phyloP scores from a whole-genome alignment of 1,140 invertebrate genomes.

The Batillaria attramentaria region DNA sequence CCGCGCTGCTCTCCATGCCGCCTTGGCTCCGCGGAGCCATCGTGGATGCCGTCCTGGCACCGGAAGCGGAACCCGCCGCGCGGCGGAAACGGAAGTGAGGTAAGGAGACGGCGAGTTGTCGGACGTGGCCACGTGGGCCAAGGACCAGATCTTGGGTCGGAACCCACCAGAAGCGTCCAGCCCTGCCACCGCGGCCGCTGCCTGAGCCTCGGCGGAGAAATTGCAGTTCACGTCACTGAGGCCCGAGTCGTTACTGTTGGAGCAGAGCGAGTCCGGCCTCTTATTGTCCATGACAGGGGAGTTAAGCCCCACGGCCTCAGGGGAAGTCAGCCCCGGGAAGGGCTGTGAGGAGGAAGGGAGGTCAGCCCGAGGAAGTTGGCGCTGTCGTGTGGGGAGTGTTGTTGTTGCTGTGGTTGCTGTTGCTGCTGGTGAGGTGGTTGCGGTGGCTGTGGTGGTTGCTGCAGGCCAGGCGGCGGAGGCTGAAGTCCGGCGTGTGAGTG shows the following conservation, averaged over 20 bases:
- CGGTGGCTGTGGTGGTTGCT: slow-evolving; percentile 3
- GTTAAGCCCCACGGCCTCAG: not conserved
- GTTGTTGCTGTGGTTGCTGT: slow-evolving; percentile 21
- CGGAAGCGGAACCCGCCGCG: not conserved
- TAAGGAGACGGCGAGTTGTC: slow-evolving; percentile 72
- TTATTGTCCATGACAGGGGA: slow-evolving; percentile 42
- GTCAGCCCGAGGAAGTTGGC: slow-evolving; percentile 16
- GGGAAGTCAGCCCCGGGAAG: not conserved
- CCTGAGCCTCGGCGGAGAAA: slow-evolving; percentile 44
- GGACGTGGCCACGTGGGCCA: slow-evolving; percentile 96
- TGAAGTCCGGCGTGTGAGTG: slow-evolving; percentile 17
- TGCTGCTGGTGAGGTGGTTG: not conserved
- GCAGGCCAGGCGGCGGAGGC: not conserved
- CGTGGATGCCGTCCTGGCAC: not conserved
- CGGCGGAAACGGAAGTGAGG: slow-evolving; percentile 7
- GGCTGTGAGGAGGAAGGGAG: slow-evolving; percentile 17
- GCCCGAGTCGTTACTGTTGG: slow-evolving; percentile 67
- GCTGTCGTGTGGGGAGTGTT: slow-evolving; percentile 17
- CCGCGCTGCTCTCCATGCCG: no score
- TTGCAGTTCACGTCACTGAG: slow-evolving; percentile 63
- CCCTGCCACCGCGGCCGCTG: not conserved
- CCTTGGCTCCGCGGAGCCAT: not conserved
- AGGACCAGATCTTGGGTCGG: slow-evolving; percentile 97
- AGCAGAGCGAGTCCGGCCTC: slow-evolving; percentile 63
- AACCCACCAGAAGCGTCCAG: slow-evolving; percentile 68